These are phyloP conservation scores for Hartigia nigra DNA, from an alignment of 2,888 invertebrate species.

Conservation along the genomic window DNA sequence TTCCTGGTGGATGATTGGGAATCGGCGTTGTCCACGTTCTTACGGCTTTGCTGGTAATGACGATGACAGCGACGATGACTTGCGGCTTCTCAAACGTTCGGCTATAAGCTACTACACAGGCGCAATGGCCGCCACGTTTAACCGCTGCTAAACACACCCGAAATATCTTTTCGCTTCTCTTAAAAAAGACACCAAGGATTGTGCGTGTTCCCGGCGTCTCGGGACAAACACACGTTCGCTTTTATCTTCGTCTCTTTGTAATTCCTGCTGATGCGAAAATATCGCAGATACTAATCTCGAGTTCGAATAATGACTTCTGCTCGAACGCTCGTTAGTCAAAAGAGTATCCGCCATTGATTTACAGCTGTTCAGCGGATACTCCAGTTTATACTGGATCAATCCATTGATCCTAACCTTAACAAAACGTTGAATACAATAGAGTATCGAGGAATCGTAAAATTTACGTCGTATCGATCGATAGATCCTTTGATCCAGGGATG, in stretches of 20 bases:
- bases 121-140: background rate
- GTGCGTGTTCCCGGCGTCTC: background rate
- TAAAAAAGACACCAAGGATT: background rate
- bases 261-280: background rate
- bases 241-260: too few species aligned
- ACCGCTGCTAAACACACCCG: background rate
- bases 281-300: background rate
- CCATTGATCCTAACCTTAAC: background rate
- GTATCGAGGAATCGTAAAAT: background rate
- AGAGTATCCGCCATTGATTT: constrained; percentile 45
- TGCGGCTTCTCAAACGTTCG: background rate
- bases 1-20: background rate
- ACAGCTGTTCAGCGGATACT: constrained; percentile 48
- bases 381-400: background rate
- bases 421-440: background rate
- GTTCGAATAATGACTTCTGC: background rate
- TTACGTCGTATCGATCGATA: background rate
- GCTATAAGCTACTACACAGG: background rate
- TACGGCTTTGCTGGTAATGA: background rate
- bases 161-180: background rate
- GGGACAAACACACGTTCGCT: too few species aligned
- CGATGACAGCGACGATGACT: background rate
- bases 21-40: background rate
- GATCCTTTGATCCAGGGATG: background rate
- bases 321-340: constrained; percentile 41